Conservation (phyloP, 2,888 invertebrate genomes). For the Pocota personata region DNA sequence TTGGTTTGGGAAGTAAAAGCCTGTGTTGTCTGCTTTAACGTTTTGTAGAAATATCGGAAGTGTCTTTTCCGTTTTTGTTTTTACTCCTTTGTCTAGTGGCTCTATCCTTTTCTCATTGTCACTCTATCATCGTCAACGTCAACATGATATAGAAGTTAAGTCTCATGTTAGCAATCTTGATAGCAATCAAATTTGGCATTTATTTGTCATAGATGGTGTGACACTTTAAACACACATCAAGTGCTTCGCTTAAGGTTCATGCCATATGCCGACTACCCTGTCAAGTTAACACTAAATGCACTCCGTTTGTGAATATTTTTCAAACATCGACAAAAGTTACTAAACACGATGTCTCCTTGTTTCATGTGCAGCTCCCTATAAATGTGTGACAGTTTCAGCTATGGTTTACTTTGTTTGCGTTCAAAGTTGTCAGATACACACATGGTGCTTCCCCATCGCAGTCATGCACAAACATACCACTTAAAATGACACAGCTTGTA, state of each 20-base stretch:
- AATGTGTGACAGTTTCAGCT: slow-evolving; percentile 31
- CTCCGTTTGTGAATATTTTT: slow-evolving; percentile 8
- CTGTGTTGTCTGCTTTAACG: too few relatives aligned
- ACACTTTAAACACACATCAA: slow-evolving; percentile 33
- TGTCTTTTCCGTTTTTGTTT: too few relatives aligned
- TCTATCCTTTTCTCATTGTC: too few relatives aligned
- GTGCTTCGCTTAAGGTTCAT: neutral
- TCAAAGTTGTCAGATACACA: slow-evolving; percentile 49
- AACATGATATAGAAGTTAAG: too few relatives aligned
- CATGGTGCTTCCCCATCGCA: slow-evolving; percentile 25
- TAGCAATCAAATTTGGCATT: slow-evolving; percentile 42
- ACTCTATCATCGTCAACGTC: too few relatives aligned
- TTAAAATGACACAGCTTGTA: slow-evolving; percentile 49
- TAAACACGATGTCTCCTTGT: slow-evolving; percentile 26
- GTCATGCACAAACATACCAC: slow-evolving; percentile 57
- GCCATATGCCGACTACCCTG: neutral
- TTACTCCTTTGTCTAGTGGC: too few relatives aligned
- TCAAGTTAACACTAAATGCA: slow-evolving; percentile 33
- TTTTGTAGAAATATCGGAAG: too few relatives aligned
- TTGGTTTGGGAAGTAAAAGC: too few relatives aligned
- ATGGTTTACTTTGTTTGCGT: slow-evolving; percentile 38
- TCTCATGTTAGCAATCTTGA: too few relatives aligned
- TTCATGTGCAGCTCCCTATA: neutral
- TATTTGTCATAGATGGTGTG: slow-evolving; percentile 37
- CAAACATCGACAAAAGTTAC: slow-evolving; percentile 22